phyloP scores from a whole-genome alignment of 2,888 invertebrate species.

The Apotomis turbidana region DNA sequence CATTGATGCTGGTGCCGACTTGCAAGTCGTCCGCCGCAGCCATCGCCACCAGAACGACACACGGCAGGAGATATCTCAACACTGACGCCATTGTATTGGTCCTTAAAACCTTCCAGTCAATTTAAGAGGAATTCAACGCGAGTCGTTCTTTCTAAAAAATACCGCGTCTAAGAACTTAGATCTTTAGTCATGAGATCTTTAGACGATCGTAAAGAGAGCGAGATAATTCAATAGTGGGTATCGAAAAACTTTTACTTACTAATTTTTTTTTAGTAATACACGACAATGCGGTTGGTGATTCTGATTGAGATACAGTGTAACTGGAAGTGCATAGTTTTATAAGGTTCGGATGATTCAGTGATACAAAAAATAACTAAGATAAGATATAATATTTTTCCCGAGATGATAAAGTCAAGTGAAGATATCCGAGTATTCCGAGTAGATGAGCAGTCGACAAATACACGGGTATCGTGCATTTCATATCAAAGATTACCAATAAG shows the following conservation, averaged over 20 bases:
- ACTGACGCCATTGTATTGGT: slow-evolving; percentile 43
- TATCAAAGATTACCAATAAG: too few species aligned
- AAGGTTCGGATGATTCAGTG: slow-evolving; percentile 11
- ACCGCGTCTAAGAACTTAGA: too few species aligned
- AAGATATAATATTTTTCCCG: slow-evolving; percentile 9
- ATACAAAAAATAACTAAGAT: slow-evolving; percentile 5
- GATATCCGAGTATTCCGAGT: neutral
- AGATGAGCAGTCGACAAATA: neutral
- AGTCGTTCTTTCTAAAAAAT: too few species aligned
- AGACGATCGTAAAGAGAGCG: too few species aligned
- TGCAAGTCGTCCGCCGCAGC: slow-evolving; percentile 54
- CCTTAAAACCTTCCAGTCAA: too few species aligned
- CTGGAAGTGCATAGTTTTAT: neutral
- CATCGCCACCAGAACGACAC: slow-evolving; percentile 44
- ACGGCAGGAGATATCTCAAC: slow-evolving; percentile 24
- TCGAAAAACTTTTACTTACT: too few species aligned
- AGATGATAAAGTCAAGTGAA: slow-evolving; percentile 5
- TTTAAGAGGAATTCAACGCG: too few species aligned
- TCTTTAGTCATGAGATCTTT: too few species aligned
- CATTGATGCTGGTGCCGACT: slow-evolving; percentile 60
- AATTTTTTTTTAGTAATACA: too few species aligned
- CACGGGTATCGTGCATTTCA: too few species aligned
- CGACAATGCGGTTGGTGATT: slow-evolving; percentile 33
- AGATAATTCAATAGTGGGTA: too few species aligned
- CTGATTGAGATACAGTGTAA: too few species aligned